Percentiles rank a stretch among this genome's conserved stretches.
Evolutionary conservation across 2,797 vertebrate genomes (phyloP).

Genomic region (Enteromius argenteus): DNA sequence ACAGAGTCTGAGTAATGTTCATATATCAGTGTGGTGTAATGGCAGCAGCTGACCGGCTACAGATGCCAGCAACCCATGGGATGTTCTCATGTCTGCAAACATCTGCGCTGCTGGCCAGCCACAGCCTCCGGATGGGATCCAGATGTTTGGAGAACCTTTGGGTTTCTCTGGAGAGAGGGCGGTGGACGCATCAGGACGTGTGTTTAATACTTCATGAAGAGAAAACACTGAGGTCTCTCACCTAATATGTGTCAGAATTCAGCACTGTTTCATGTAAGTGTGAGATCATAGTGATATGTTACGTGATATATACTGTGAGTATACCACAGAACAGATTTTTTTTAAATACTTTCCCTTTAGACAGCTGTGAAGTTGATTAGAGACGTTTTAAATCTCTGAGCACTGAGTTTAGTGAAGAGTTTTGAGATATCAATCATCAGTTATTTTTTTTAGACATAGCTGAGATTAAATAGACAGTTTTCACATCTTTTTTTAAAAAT

Average conservation of each 20-base stretch:
- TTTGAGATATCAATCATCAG: neutral
- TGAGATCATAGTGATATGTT: neutral
- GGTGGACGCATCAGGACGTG: slow-evolving; percentile 37
- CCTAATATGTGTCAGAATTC: neutral
- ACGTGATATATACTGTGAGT: neutral
- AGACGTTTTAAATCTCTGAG: neutral
- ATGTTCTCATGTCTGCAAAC: slow-evolving; percentile 57
- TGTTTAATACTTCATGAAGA: slow-evolving; percentile 18
- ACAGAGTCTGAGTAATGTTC: slow-evolving; percentile 21
- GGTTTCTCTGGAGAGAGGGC: slow-evolving; percentile 62
- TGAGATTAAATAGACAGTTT: neutral
- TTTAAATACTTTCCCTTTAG: neutral
- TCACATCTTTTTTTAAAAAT: neutral
- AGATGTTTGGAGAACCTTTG: slow-evolving; percentile 71
- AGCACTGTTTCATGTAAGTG: neutral
- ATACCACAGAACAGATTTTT: neutral
- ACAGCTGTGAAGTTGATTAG: neutral
- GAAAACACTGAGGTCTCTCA: neutral
- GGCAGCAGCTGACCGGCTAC: slow-evolving; percentile 50
- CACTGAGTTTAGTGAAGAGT: neutral
- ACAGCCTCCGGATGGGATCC: slow-evolving; percentile 67
- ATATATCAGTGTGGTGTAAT: slow-evolving; percentile 49
- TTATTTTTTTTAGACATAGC: neutral
- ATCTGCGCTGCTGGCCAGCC: slow-evolving; percentile 64
- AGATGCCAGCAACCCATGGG: slow-evolving; percentile 49